These are phyloP conservation scores for Tortricodes alternella DNA, from an alignment of 2,888 invertebrate species.

Conservation along the genomic window DNA sequence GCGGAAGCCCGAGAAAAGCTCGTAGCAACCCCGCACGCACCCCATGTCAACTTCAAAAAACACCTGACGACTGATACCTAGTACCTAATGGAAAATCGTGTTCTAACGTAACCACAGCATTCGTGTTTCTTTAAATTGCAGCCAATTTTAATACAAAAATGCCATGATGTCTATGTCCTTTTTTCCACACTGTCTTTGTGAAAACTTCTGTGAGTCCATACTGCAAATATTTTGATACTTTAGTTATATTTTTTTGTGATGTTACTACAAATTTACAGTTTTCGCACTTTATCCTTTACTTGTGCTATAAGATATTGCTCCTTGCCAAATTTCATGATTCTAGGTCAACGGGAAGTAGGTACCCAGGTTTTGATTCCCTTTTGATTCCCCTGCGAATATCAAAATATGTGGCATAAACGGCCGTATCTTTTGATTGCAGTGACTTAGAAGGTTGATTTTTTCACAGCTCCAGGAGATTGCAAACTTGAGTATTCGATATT, in stretches of 20 bases:
- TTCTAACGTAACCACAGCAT: slow-evolving; percentile 36
- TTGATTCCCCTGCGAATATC: too few relatives aligned
- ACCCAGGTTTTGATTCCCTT: too few relatives aligned
- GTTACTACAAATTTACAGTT: too few relatives aligned
- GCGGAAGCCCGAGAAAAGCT: not conserved
- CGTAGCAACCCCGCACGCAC: not conserved
- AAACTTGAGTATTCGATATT: too few relatives aligned
- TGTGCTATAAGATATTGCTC: too few relatives aligned
- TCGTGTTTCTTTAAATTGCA: slow-evolving; percentile 46
- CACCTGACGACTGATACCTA: slow-evolving; percentile 22
- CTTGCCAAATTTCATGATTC: too few relatives aligned
- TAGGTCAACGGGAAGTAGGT: too few relatives aligned
- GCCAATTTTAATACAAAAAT: slow-evolving; percentile 41
- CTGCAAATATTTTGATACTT: not conserved
- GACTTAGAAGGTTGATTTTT: too few relatives aligned
- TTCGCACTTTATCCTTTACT: too few relatives aligned
- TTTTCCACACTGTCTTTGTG: slow-evolving; percentile 5
- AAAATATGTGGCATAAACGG: too few relatives aligned
- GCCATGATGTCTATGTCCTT: slow-evolving; percentile 16
- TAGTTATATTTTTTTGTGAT: not conserved
- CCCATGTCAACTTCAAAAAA: slow-evolving; percentile 13
- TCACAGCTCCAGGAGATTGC: too few relatives aligned
- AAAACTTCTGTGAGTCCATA: not conserved
- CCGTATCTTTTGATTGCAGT: too few relatives aligned
- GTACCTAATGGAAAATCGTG: slow-evolving; percentile 36